Evolutionary conservation across 1,140 invertebrate genomes (phyloP), one percentile per base, ranked within the genome.

Genomic region (Pachyrhynchus sulphureomaculatus): DNA sequence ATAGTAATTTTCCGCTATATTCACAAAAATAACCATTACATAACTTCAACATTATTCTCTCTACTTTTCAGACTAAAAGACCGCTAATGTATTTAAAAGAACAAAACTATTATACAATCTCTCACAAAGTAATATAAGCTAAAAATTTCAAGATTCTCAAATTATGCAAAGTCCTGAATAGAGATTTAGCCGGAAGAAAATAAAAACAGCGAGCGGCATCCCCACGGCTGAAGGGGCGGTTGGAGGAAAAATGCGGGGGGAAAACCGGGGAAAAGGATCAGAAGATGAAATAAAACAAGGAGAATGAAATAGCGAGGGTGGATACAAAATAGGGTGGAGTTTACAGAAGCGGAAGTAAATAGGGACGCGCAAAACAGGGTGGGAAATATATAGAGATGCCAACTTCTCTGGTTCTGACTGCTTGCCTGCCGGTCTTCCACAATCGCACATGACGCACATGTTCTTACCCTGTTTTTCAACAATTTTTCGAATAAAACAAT

Each of bases 311-410:
- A 69, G 72, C 67, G 73, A 74, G 75, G 70, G 72, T 75, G 72
- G 74, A 76, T 76, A 76, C 75, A 74, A 76, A 76, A 76, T 75
- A 69, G 74, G 75, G 75, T 76, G 75, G 72, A 76, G 75, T 76
- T 75, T 75, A 75, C 73, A 68, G 75, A 68, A 75, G 74, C 75
- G 74, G 72, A 75, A 76, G 72, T 76, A 76, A 76, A 76, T 69
- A 70, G 73, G 73, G 73, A 70, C 70, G 70, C 72, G 71, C 68
- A 72, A 45, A 61, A 68, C 67, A 68, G 67, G 71, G 71, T 72
- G 74, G 68, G 72, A 74, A 72, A 72, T 70, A 60, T 69, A 68
- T 68, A 69, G 62, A 60, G 65, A 66, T 60, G 51, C 55, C 57
- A 64, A 61, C 62, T 65, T 63, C 44, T 62, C 61, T 71, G 65